Percentiles rank a stretch among this genome's conserved stretches.
Conservation (phyloP, 2,888 invertebrate species). For the Urechis unicinctus region DNA sequence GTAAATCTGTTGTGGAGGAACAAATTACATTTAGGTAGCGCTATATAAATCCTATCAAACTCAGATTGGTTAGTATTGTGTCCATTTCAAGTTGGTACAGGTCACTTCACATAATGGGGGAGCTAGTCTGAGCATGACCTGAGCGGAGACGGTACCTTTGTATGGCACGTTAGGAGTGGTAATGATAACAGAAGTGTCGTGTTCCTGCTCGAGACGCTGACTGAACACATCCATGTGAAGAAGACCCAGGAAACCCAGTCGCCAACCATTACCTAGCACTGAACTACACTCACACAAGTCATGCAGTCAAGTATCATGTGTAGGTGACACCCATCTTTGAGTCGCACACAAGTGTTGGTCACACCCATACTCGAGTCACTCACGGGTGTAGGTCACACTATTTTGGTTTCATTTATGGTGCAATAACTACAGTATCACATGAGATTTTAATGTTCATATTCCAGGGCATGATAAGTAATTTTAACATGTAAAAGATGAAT, state of each 20-base stretch:
- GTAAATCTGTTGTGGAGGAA: no score
- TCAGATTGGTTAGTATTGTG: neutral
- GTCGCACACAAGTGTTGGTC: neutral
- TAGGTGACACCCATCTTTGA: neutral
- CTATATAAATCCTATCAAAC: no score
- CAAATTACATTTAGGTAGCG: no score
- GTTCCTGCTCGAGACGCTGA: conserved; percentile 55
- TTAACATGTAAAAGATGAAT: no score
- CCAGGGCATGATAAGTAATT: no score
- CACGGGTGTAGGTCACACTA: neutral
- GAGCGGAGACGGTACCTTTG: conserved; percentile 39
- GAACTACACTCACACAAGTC: conserved; percentile 37
- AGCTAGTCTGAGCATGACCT: neutral
- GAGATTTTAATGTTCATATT: no score
- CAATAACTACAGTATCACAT: no score
- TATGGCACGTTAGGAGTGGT: conserved; percentile 56
- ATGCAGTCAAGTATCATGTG: no score
- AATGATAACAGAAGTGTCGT: conserved; percentile 53
- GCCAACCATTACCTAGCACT: conserved; percentile 55
- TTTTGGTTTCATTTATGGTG: neutral
- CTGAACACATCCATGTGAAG: conserved; percentile 56
- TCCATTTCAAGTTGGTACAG: neutral
- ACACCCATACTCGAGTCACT: neutral
- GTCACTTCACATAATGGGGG: neutral
- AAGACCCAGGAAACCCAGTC: conserved; percentile 54